Evolutionary conservation across 2,113 vertebrate genomes (phyloP).

Genomic region (Nycticorax nycticorax): DNA sequence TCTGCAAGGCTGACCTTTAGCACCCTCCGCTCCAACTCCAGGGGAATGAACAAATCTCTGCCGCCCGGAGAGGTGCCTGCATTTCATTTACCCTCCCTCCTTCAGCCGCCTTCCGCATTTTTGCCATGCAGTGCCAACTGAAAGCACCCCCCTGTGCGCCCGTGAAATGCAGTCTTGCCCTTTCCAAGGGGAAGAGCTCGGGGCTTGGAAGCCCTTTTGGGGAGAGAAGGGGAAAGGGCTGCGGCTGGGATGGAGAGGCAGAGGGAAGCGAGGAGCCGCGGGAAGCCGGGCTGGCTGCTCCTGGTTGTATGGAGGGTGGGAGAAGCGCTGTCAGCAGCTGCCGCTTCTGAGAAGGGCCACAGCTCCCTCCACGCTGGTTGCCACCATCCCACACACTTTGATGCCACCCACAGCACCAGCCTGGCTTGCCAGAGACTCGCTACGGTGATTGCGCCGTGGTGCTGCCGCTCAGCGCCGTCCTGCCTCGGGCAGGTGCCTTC

Average conservation of each 20-base stretch:
- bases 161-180: not conserved
- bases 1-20: not conserved
- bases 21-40: not conserved
- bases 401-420: conserved; percentile 10
- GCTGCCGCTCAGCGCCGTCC: not conserved
- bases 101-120: fast-evolving
- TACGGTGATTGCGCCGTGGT: fast-evolving
- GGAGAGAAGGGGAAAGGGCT: not conserved
- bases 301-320: not conserved
- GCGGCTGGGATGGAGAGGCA: not conserved
- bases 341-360: not conserved
- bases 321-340: not conserved
- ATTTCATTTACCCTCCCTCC: not conserved
- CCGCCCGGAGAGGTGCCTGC: not conserved
- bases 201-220: not conserved
- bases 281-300: not conserved
- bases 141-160: not conserved
- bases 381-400: not conserved
- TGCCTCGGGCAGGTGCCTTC: not conserved
- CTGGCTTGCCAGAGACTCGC: not conserved
- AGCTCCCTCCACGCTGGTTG: not conserved
- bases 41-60: not conserved
- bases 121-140: fast-evolving
- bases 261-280: fast-evolving
- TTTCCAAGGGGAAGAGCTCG: not conserved